Evolutionary conservation across 2,888 invertebrate genomes (phyloP).

Genomic region (Asteroscopus sphinx): DNA sequence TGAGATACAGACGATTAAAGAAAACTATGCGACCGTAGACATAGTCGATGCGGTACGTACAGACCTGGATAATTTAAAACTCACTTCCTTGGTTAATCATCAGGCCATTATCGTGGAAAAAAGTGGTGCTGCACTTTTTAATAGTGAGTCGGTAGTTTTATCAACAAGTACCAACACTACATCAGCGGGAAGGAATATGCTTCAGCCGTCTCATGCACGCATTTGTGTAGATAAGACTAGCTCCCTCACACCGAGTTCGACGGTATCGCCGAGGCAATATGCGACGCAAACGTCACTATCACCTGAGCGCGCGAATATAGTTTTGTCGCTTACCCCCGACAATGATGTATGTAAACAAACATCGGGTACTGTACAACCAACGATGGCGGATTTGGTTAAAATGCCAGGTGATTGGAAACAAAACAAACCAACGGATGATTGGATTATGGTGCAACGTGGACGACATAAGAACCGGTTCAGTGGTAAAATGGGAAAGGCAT

Average conservation of each 20-base stretch:
- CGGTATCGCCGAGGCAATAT: background rate
- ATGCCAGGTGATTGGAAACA: slow-evolving; percentile 4
- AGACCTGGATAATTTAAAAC: too few species aligned
- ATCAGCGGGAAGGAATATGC: slow-evolving; percentile 7
- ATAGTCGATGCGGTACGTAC: too few species aligned
- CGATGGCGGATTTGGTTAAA: slow-evolving; percentile 7
- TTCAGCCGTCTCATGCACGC: background rate
- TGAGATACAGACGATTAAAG: too few species aligned
- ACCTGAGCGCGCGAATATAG: background rate
- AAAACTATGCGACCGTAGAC: too few species aligned
- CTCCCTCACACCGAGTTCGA: slow-evolving; percentile 1
- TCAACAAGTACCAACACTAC: slow-evolving; percentile 1
- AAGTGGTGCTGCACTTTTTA: slow-evolving; percentile 4
- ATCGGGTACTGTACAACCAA: background rate
- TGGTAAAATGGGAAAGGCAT: slow-evolving; percentile 6
- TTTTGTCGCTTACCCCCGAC: background rate
- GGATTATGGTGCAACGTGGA: slow-evolving; percentile 4
- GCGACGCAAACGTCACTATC: background rate
- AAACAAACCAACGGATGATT: slow-evolving; percentile 8
- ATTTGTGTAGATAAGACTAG: slow-evolving; percentile 1
- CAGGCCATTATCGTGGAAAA: too few species aligned
- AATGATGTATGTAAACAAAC: background rate
- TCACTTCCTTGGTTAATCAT: too few species aligned
- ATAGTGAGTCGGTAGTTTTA: slow-evolving; percentile 4
- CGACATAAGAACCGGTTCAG: slow-evolving; percentile 6